phyloP scores from a whole-genome alignment of 2,888 invertebrate species.

The Lamellibrachia satsuma region DNA sequence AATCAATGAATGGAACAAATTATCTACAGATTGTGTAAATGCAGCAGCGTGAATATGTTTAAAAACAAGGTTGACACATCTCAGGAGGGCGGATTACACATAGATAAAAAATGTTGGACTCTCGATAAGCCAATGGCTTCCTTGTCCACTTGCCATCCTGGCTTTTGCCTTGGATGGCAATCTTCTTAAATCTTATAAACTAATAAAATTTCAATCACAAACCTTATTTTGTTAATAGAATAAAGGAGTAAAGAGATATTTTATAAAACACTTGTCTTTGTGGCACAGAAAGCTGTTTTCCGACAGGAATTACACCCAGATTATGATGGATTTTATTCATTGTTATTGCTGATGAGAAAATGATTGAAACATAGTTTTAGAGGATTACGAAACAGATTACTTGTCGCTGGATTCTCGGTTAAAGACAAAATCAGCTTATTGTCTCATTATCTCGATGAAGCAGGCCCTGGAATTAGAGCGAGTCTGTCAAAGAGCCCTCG shows the following conservation, averaged over 20 bases:
- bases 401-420: background rate
- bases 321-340: background rate
- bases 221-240: background rate
- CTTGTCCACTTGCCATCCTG: too few species aligned
- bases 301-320: background rate
- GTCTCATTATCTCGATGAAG: background rate
- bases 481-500: background rate
- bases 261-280: background rate
- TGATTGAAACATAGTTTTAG: background rate
- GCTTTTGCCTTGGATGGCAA: too few species aligned
- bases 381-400: background rate
- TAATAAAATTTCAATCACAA: background rate
- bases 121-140: too few species aligned
- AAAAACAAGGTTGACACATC: too few species aligned
- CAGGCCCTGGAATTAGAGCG: background rate
- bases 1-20: too few species aligned
- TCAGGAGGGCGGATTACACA: too few species aligned
- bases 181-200: background rate
- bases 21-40: too few species aligned
- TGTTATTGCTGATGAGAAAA: background rate
- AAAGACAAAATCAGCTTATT: background rate
- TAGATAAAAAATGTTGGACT: too few species aligned
- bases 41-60: too few species aligned
- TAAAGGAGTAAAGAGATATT: background rate
- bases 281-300: background rate